Base-by-base conservation (phyloP, 2,888 invertebrate species). In the Drosophila quinaria region DNA sequence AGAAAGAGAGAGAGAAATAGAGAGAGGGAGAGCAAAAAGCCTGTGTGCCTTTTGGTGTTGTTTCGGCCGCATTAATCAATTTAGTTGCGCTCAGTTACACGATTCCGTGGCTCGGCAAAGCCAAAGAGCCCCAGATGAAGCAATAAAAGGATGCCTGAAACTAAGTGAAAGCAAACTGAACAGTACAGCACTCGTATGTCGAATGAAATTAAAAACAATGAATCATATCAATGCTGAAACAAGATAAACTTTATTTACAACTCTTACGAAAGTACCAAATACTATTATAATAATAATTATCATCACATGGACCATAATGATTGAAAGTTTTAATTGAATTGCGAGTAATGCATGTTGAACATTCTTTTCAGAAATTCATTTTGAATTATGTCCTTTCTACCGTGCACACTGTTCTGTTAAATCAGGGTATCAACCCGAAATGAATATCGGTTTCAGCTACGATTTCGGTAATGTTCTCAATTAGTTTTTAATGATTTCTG, bases 21-120 rank as follows among this genome's bases (percentile, higher is more conserved):
- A 19, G 42, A 29, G 15, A 35, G 29, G 11, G 11, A n/a, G 9
- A 13, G 46, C 13, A 5, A 22, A 13, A 2, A 19, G 19, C 3
- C 1, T 10, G 19, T 50, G 17, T 19, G 33, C 62, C 51, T 22
- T 65, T 64, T 46, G 42, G 13, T 22, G n/a, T 42, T 22, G 52
- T 70, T 70, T 55, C 25, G 46, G 31, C 39, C 37, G 22, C 35
- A 51, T 47, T 59, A 62, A 61, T 63, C 52, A 63, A 63, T 74
- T 78, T 69, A 55, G 63, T 61, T 35, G 51, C 49, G 42, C 41
- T 46, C 29, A 73, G 63, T 46, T 61, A 54, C 37, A 60, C 46
- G 41, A 47, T 41, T 56, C 35, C 37, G 51, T 22, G 19, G 41
- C 37, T 54, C 58, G 41, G 11, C 47, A 68, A 47, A 37, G n/a